These are phyloP conservation scores for Bibio marci DNA, from an alignment of 2,888 invertebrate genomes.

Conservation along the genomic window DNA sequence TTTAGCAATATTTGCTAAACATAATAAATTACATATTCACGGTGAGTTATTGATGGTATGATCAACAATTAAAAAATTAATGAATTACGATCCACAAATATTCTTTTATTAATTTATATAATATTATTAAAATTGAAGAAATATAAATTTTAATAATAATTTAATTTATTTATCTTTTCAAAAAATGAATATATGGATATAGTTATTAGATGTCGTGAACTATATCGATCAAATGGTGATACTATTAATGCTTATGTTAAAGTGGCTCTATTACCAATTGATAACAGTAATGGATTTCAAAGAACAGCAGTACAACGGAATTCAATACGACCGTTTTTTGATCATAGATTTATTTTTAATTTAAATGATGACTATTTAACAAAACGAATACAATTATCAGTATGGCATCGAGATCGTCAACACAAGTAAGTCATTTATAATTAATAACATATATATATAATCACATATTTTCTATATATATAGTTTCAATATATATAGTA, in stretches of 20 bases:
- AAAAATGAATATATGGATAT: conserved; percentile 28
- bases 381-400: conserved; percentile 56
- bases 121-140: background rate
- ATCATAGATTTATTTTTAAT: conserved; percentile 57
- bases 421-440: conserved; percentile 49
- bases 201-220: conserved; percentile 64
- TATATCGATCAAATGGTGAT: conserved; percentile 47
- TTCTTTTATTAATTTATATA: background rate
- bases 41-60: conserved; percentile 37
- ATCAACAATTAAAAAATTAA: background rate
- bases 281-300: conserved; percentile 38
- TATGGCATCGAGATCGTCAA: conserved; percentile 72
- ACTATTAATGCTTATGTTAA: conserved; percentile 69
- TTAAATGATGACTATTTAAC: conserved; percentile 29
- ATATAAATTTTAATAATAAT: no score
- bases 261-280: conserved; percentile 18
- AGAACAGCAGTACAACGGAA: conserved; percentile 68
- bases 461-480: no score
- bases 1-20: conserved; percentile 38
- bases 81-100: background rate
- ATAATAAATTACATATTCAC: conserved; percentile 46
- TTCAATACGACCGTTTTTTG: conserved; percentile 60
- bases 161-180: conserved; percentile 2
- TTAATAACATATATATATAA: no score
- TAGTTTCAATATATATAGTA: no score